Conservation (phyloP, 2,797 vertebrate species). For the Alca torda region DNA sequence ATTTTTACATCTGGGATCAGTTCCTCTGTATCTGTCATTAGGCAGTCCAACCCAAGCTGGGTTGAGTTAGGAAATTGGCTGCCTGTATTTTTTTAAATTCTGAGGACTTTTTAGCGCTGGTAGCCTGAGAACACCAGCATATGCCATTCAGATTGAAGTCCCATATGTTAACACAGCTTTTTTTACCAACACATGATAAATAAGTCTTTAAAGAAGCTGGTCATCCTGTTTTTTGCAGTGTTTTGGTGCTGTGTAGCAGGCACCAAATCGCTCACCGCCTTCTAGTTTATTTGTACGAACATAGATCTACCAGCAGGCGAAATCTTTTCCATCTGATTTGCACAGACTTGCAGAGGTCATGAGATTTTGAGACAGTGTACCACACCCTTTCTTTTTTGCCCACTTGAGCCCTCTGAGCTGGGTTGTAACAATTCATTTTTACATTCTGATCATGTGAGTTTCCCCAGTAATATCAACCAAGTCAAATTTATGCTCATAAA, state of each 20-base stretch:
- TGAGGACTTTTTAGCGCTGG: conserved; percentile 55
- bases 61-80: conserved; percentile 42
- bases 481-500: conserved; percentile 19
- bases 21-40: conserved; percentile 39
- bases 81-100: conserved; percentile 52
- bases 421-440: neutral
- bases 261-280: neutral
- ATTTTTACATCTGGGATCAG: conserved; percentile 47
- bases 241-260: conserved; percentile 4
- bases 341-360: neutral
- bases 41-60: conserved; percentile 19
- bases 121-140: conserved; percentile 67
- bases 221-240: neutral
- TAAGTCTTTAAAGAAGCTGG: conserved; percentile 57
- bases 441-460: neutral
- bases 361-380: neutral
- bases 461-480: neutral
- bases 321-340: neutral
- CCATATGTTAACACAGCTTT: conserved; percentile 68
- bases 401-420: neutral
- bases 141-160: conserved; percentile 67
- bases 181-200: conserved; percentile 63
- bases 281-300: neutral
- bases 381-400: neutral
- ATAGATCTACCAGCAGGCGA: accelerated